Conservation (phyloP, 2,797 vertebrate genomes). For the Pristis pectinata region DNA sequence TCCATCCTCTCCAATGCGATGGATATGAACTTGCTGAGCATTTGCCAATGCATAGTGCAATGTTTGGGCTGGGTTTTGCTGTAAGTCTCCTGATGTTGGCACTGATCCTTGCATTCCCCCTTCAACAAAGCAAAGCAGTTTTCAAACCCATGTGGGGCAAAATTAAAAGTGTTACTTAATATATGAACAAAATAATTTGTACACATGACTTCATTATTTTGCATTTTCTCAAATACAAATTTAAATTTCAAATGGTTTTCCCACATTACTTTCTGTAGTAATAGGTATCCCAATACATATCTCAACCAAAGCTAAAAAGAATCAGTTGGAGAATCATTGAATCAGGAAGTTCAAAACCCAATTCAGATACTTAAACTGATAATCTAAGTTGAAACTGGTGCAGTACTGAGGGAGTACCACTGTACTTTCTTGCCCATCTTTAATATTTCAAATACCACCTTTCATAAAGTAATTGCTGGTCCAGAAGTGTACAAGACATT, state of each 20-base stretch:
- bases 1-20: slow-evolving; percentile 93
- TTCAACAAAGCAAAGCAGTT: slow-evolving; percentile 44
- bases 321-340: too few relatives aligned
- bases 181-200: neutral
- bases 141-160: neutral
- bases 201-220: neutral
- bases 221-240: neutral
- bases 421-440: too few relatives aligned
- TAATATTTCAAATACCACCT: too few relatives aligned
- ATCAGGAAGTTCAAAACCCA: too few relatives aligned
- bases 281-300: neutral
- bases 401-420: too few relatives aligned
- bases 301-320: neutral
- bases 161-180: neutral
- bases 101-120: slow-evolving; percentile 73
- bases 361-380: too few relatives aligned
- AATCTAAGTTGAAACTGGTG: too few relatives aligned
- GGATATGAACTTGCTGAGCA: slow-evolving; percentile 88
- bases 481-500: too few relatives aligned
- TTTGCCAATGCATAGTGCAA: slow-evolving; percentile 91
- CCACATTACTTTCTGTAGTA: neutral
- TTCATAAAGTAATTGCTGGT: too few relatives aligned
- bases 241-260: neutral
- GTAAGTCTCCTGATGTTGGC: slow-evolving; percentile 66
- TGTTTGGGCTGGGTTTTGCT: slow-evolving; percentile 73